A percentile compares a stretch with the other conserved stretches of the same genome.
Conservation (phyloP, 1,140 invertebrate genomes). For the Platyscapa corneri region DNA sequence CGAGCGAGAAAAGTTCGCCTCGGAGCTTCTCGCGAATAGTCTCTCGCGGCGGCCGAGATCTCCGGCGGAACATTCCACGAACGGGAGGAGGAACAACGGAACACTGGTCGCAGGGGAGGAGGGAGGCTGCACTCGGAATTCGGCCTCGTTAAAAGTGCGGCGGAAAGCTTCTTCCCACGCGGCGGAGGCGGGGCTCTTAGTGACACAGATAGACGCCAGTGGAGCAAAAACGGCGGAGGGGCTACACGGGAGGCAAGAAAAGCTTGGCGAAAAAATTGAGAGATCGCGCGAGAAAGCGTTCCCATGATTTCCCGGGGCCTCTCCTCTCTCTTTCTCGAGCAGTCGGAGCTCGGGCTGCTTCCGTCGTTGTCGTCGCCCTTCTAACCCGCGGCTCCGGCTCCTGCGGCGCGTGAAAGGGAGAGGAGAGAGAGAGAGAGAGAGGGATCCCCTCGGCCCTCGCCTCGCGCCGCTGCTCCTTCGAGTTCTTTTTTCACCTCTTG, state of each 20-base stretch:
- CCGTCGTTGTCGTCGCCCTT: conserved; percentile 48
- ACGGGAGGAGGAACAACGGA: too few species aligned
- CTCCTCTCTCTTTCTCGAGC: not conserved
- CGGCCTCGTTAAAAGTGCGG: too few species aligned
- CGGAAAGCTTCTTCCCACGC: too few species aligned
- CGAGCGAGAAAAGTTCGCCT: too few species aligned
- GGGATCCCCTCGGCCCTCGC: not conserved
- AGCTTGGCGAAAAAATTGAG: conserved; percentile 1
- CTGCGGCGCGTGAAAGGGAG: not conserved
- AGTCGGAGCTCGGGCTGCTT: not conserved
- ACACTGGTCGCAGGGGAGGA: too few species aligned
- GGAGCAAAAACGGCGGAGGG: not conserved
- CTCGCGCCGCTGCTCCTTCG: conserved; percentile 57
- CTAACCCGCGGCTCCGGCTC: conserved; percentile 34
- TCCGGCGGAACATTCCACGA: too few species aligned
- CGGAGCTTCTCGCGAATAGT: too few species aligned
- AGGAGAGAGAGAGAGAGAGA: not conserved
- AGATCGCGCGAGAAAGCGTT: not conserved
- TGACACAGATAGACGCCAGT: too few species aligned
- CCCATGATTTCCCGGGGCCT: conserved; percentile 36
- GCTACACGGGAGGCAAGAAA: conserved; percentile 12
- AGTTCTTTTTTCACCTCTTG: conserved; percentile 67
- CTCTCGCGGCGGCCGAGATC: too few species aligned
- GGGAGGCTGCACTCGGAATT: too few species aligned
- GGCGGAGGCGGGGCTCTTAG: too few species aligned